Base-by-base conservation (phyloP, 2,888 invertebrate genomes). In the Cerceris ruficornis region DNA sequence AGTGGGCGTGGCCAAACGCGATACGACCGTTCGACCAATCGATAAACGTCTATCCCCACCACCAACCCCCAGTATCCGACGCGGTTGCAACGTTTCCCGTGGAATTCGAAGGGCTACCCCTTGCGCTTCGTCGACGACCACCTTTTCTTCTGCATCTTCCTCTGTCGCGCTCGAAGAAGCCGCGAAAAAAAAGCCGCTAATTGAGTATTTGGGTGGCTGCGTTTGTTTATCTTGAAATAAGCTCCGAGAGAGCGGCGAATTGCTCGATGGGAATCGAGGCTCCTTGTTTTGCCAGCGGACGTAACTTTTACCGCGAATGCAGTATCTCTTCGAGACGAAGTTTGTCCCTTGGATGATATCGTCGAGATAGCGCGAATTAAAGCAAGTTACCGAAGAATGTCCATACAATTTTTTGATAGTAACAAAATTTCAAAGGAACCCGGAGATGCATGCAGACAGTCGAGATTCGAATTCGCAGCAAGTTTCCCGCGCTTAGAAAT, bases 1-100 rank as follows among this genome's bases (percentile, higher is more conserved):
- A 65, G n/a, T 78, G 84, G 85, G 85, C 86, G 85, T 85, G 84
- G 84, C 78, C 75, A 73, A 41, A 50, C 49, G 49, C 13, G 8
- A 11, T 59, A 85, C 76, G 83, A 72, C 79, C 73, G 59, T 13
- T 73, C 81, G 74, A 60, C 92, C 92, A 92, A 92, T 92, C 91
- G 87, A 91, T 91, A 89, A 75, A 69, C 69, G n/a, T 50, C 58
- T 42, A 61, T 79, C 91, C 92, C 92, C 89, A 81, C 91, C 83
- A 8, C 58, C 41, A 14, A 13, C 6, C 61, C 7, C 39, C 28
- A 15, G 17, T 55, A 52, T 54, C 13, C 54, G 71, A 28, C 17
- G 68, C 73, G 55, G 57, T 28, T 74, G 75, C 74, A 76, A 61
- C 70, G 71, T 54, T 65, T 66, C 52, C 60, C 55, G 14, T 55